Evolutionary conservation across 2,888 invertebrate species (phyloP), one percentile per base, ranked within the genome.

Genomic region (Gisinianus flammeolus): DNA sequence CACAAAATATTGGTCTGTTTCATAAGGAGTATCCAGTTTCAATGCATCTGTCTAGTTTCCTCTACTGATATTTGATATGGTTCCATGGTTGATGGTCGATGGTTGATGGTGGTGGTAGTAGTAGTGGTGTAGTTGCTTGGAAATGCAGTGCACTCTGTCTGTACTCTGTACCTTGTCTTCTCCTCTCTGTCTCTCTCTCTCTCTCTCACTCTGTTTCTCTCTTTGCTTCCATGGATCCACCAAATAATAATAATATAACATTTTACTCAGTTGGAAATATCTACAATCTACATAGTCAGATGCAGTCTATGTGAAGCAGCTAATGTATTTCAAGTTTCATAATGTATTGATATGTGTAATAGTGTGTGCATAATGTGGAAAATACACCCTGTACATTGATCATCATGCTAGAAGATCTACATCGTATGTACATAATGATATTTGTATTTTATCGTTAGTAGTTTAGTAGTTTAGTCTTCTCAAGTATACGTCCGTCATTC

Each of bases 1-100:
- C 76, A 77, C 77, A 80, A 22, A 78, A 79, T 79, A 79, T 81
- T 83, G 80, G 80, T 79, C 81, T 81, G 79, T 79, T 82, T 82
- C 82, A 82, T 83, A 81, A 81, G 83, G 81, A 80, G 80, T 82
- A 83, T 84, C 83, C 77, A 69, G 81, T 84, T 84, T 80, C 84
- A 77, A 79, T 82, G 81, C 84, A 84, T 84, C 84, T 84, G 84
- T 84, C 84, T 84, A 83, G 82, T 83, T 83, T 84, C 83, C 83
- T 83, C 79, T 79, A 80, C 80, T 81, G 84, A 83, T 69, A 84
- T 83, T 82, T 81, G 84, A 84, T 84, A 79, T 79, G 58, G 56
- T 73, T 73, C 73, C 78, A 78, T 28, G 44, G 44, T 70, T 52
- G 24, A 69, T 22, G 52, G 71, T 68, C 44, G 68, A 64, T 64